Percentiles rank a stretch among this genome's conserved stretches.
Conservation (phyloP, 2,113 vertebrate species). For the Heterocephalus glaber region DNA sequence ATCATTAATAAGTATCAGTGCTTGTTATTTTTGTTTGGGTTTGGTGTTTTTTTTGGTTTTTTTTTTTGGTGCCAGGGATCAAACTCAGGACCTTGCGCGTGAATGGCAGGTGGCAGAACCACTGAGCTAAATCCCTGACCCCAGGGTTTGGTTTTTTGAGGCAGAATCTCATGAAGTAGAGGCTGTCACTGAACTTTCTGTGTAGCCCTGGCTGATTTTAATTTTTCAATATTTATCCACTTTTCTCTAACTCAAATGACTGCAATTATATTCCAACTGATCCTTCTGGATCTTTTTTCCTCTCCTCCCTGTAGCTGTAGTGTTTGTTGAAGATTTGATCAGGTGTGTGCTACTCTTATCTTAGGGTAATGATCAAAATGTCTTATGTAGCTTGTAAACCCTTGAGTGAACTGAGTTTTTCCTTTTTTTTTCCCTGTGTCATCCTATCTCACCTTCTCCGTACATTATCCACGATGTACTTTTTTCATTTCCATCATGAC, state of each 20-base stretch:
- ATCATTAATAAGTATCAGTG: not conserved
- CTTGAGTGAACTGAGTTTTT: constrained; percentile 2
- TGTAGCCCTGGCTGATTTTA: not conserved
- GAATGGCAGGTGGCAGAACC: too few species aligned
- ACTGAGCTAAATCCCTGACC: too few species aligned
- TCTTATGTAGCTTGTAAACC: not conserved
- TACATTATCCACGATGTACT: not conserved
- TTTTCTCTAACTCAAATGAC: not conserved
- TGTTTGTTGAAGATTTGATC: not conserved
- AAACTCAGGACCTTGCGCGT: too few species aligned
- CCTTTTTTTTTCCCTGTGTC: not conserved
- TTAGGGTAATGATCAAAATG: constrained; percentile 52
- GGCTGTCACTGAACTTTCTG: not conserved
- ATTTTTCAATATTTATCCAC: constrained; percentile 15
- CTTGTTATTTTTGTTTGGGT: not conserved
- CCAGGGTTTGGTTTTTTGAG: too few species aligned
- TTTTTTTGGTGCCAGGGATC: too few species aligned
- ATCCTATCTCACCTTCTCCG: not conserved
- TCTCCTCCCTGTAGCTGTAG: not conserved
- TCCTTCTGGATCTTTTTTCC: constrained; percentile 28
- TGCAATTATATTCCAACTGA: not conserved
- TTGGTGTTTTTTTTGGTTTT: too few species aligned
- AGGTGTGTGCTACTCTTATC: constrained; percentile 23
- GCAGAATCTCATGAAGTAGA: not conserved
- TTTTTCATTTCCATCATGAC: constrained; percentile 42